Evolutionary conservation across 2,888 invertebrate genomes (phyloP).

Genomic region (Himalopsyche japonica): DNA sequence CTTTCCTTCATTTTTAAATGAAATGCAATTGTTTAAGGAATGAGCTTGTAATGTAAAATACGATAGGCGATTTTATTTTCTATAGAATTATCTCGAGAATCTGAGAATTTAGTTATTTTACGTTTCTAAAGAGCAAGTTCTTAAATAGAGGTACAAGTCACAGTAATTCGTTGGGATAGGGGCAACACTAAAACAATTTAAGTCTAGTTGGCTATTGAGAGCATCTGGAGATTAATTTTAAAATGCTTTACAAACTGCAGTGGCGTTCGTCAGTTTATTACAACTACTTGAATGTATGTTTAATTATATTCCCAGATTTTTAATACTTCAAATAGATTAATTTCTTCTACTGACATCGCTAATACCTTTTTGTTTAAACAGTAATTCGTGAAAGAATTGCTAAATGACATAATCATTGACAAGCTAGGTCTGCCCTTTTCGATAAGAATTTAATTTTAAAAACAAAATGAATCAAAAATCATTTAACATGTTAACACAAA

Average conservation of each 20-base stretch:
- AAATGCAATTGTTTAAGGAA: too few relatives aligned
- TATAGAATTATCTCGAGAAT: background rate
- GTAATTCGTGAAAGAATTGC: too few relatives aligned
- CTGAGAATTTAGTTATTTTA: background rate
- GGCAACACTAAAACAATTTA: background rate
- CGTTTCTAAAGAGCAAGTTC: background rate
- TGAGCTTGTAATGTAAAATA: background rate
- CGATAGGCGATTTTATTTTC: background rate
- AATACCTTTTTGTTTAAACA: background rate
- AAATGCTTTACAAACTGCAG: background rate
- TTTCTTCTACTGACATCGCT: too few relatives aligned
- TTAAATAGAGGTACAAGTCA: background rate
- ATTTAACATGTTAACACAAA: too few relatives aligned
- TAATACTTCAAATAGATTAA: too few relatives aligned
- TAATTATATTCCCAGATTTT: too few relatives aligned
- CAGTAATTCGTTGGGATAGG: background rate
- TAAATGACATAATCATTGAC: too few relatives aligned
- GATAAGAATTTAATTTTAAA: too few relatives aligned
- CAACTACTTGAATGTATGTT: too few relatives aligned
- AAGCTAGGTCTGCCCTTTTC: too few relatives aligned
- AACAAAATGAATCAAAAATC: too few relatives aligned
- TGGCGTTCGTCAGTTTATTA: background rate
- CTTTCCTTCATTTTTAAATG: too few relatives aligned
- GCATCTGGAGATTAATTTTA: constrained; percentile 2
- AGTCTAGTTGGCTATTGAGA: background rate